Percentiles rank a stretch among this genome's conserved stretches.
These are phyloP conservation scores for Danaus plexippus DNA, from an alignment of 1,140 invertebrate species.

Conservation along the genomic window DNA sequence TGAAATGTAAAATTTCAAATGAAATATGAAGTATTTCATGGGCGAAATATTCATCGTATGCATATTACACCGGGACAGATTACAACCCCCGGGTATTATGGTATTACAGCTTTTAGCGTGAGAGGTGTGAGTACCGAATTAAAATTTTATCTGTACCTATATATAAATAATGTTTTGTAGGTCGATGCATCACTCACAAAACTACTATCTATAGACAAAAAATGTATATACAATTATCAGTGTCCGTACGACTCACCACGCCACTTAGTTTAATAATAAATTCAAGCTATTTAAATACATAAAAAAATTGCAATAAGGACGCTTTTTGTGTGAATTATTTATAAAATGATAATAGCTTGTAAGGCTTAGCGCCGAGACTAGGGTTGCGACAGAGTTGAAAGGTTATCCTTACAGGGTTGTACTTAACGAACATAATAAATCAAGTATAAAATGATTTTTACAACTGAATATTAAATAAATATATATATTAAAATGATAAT, in stretches of 20 bases:
- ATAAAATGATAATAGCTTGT: constrained; percentile 1
- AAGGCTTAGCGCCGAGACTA: constrained; percentile 7
- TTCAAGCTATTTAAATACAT: neutral
- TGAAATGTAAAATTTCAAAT: too few species aligned
- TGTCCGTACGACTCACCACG: neutral
- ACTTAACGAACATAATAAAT: neutral
- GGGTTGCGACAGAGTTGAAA: constrained; percentile 18
- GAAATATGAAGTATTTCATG: too few species aligned
- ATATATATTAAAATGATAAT: too few species aligned
- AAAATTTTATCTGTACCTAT: too few species aligned
- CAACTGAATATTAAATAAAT: too few species aligned
- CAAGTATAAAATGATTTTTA: too few species aligned
- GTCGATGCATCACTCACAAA: neutral
- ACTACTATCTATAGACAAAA: constrained; percentile 11
- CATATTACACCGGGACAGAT: neutral
- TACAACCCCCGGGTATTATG: neutral
- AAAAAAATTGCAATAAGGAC: neutral
- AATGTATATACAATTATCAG: constrained; percentile 14
- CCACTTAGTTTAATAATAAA: neutral
- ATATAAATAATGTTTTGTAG: too few species aligned
- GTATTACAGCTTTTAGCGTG: neutral
- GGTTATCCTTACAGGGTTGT: constrained; percentile 16
- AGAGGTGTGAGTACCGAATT: too few species aligned
- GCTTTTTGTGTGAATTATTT: constrained; percentile 2
- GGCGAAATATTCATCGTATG: neutral